These are phyloP conservation scores for Hypomecis atomaria DNA, from an alignment of 2,888 invertebrate genomes.

Conservation along the genomic window DNA sequence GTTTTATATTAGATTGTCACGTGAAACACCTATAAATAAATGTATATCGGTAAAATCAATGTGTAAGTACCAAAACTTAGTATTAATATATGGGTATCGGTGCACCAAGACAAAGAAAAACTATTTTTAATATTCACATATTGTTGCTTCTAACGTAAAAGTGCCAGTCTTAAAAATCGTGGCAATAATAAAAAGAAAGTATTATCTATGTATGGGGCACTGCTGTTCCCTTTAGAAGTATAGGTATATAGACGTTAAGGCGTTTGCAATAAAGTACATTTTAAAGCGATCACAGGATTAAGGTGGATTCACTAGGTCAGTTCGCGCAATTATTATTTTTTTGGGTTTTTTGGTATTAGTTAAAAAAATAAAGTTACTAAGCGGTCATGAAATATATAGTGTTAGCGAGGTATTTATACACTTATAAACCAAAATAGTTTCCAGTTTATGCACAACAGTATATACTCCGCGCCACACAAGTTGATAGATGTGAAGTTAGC, in stretches of 20 bases:
- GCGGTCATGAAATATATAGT: too few species aligned
- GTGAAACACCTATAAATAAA: slow-evolving; percentile 24
- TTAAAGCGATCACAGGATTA: slow-evolving; percentile 37
- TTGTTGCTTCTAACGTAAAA: slow-evolving; percentile 60
- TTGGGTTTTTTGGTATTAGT: slow-evolving; percentile 37
- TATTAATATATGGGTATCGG: slow-evolving; percentile 62
- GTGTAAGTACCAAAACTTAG: slow-evolving; percentile 61
- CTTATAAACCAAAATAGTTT: too few species aligned
- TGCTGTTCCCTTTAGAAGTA: slow-evolving; percentile 45
- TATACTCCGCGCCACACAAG: too few species aligned
- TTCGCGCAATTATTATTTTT: too few species aligned
- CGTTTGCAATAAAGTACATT: slow-evolving; percentile 66
- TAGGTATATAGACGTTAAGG: slow-evolving; percentile 51
- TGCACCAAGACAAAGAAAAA: slow-evolving; percentile 67
- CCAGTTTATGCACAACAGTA: too few species aligned
- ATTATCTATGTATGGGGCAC: slow-evolving; percentile 40
- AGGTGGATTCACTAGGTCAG: too few species aligned
- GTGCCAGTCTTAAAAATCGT: slow-evolving; percentile 58
- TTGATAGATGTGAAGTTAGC: too few species aligned
- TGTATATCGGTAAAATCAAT: slow-evolving; percentile 41
- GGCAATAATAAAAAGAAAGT: slow-evolving; percentile 60
- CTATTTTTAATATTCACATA: slow-evolving; percentile 77
- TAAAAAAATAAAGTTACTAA: too few species aligned
- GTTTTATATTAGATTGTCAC: background rate
- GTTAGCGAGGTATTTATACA: too few species aligned